Percentiles rank a stretch among this genome's conserved stretches.
phyloP scores from a whole-genome alignment of 2,888 invertebrate species.

The Pristionchus japonicus region DNA sequence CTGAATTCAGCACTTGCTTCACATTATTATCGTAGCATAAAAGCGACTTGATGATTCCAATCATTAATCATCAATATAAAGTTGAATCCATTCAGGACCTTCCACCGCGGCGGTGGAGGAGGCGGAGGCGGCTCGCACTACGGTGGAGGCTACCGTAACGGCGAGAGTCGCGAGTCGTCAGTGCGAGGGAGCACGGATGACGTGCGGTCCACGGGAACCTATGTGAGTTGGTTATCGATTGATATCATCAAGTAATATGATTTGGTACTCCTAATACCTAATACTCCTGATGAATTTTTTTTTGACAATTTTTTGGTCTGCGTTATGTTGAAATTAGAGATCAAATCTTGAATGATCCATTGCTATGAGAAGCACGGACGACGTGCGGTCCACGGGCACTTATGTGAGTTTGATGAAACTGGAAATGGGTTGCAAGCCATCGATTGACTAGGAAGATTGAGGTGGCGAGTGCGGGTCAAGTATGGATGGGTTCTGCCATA shows the following conservation, averaged over 20 bases:
- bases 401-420: constrained; percentile 21
- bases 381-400: constrained; percentile 41
- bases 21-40: too few relatives aligned
- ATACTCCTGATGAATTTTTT: too few relatives aligned
- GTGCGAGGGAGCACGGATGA: constrained; percentile 43
- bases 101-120: constrained; percentile 34
- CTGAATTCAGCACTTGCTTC: too few relatives aligned
- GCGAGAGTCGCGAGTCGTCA: constrained; percentile 43
- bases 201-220: constrained; percentile 41
- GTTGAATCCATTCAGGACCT: not conserved
- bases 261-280: too few relatives aligned
- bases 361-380: constrained; percentile 27
- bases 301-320: too few relatives aligned
- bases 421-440: not conserved
- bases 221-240: constrained; percentile 28
- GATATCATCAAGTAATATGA: not conserved
- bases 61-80: not conserved
- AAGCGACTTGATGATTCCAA: not conserved
- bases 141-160: constrained; percentile 12
- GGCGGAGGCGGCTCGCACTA: not conserved
- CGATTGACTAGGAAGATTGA: not conserved
- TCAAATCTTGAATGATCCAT: not conserved
- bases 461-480: not conserved
- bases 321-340: too few relatives aligned
- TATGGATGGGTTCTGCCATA: not conserved